Evolutionary conservation across 2,797 vertebrate species (phyloP), one percentile per base, ranked within the genome.

Genomic region (Tolypeutes matacus): DNA sequence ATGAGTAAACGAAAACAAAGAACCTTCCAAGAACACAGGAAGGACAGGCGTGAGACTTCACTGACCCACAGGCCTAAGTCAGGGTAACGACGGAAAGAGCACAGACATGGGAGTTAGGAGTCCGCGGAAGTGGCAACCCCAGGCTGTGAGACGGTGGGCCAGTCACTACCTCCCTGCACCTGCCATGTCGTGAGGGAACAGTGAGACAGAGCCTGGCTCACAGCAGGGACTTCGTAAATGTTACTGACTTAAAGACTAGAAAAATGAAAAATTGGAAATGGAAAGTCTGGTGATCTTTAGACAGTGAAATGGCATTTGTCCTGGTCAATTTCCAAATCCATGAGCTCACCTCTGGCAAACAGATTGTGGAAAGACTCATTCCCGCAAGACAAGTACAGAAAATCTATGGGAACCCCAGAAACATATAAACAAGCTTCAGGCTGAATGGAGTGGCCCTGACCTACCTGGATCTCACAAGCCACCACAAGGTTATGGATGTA

Each of bases 381-480:
- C 34, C 51, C 51, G 3, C 27, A 34, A 58, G 25, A 34, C 39
- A 34, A 77, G 17, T 0, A 36, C 2, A 62, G n/a, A 34, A 53
- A 39, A 53, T 5, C 39, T 7, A 12, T 1, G 8, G 4, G 34
- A 42, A 20, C 21, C 39, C 51, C 0, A 20, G 29, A n/a, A 15
- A 70, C 39, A 39, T 20, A 11, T 3, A 42, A 11, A 15, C 8
- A n/a, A 42, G 42, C 10, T 7, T 4, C 34, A 15, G 34, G 34
- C 12, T 3, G 4, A 29, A 2, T 0, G 0, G 39, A 23, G 9
- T 0, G 7, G 34, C 46, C 18, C 46, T 36, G 27, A n/a, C 98
- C 97, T 98, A 99, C 99, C 99, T 99, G 99, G 96, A 99, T 99
- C 98, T 99, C 99, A 97, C 99, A 99, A 72, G 99, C 99, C 8